Evolutionary conservation across 1,140 invertebrate species (phyloP), one percentile per base, ranked within the genome.

Genomic region (Caenorhabditis latens): DNA sequence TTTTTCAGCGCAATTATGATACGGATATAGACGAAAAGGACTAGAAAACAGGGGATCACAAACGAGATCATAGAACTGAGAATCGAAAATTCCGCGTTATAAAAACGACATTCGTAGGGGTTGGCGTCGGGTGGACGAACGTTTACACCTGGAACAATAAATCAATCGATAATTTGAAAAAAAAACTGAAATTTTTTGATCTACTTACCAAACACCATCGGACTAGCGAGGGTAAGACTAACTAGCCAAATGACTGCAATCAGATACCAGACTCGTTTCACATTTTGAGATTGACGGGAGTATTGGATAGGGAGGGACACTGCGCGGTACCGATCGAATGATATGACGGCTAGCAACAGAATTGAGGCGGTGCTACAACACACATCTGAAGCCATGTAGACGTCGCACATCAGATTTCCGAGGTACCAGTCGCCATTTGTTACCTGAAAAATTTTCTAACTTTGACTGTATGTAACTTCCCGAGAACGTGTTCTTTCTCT

Each of bases 231-330:
- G 58, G 97, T 96, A 0, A 95, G 95, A 50, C 97, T 99, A 93
- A 99, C 96, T 88, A 97, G 94, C 98, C 98, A 99, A 32, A 98
- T 97, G 85, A 98, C 94, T 19, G 95, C 95, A 91, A 99, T 97
- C 90, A 97, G 99, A 92, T 97, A 93, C 95, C 96, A 97, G 53
- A 99, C 97, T 87, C 98, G 95, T 87, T 95, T 95, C 93, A 97
- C 98, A 94, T 97, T 99, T 94, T 98, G 98, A 94, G 99, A 97
- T 92, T 98, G 98, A 1, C 92, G 87, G 65, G 97, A 96, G 94
- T 99, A 99, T 94, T 99, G 98, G 92, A 99, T 99, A 90, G 98
- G 98, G 93, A 97, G 96, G 46, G 97, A 99, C 82, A 99, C 97
- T 82, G 98, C 98, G 91, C 99, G 98, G 94, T 98, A 98, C 97